Evolutionary conservation across 23 tunicate genomes (phyloP).

Genomic region (Corella eumyota): DNA sequence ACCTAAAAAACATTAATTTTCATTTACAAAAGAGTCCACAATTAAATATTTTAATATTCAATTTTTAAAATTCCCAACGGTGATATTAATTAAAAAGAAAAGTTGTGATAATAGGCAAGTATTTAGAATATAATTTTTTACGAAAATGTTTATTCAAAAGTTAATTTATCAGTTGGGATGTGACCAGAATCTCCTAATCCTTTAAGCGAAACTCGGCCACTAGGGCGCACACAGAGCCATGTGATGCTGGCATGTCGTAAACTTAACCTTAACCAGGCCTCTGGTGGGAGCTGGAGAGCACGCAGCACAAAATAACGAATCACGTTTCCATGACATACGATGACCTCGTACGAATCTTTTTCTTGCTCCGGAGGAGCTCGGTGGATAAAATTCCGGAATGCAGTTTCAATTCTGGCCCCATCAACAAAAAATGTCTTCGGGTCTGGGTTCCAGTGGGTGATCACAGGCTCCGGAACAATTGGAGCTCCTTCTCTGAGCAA

Average conservation of each 20-base stretch:
- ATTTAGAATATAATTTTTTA: no score
- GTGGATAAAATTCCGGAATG: conserved; percentile 64
- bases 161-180: conserved; percentile 63
- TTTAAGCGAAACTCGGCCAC: conserved; percentile 54
- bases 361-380: conserved; percentile 61
- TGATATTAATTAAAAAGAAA: no score
- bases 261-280: conserved; percentile 79
- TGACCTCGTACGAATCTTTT: conserved; percentile 44
- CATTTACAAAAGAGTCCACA: no score
- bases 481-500: conserved; percentile 89
- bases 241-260: conserved; percentile 84
- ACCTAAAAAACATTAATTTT: no score
- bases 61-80: no score
- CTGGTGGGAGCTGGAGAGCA: conserved; percentile 82
- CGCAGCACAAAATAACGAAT: conserved; percentile 84
- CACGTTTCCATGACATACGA: conserved; percentile 95
- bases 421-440: conserved; percentile 54
- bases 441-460: conserved; percentile 19
- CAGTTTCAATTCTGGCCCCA: conserved; percentile 82
- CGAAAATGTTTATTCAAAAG: conserved; percentile 66
- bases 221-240: conserved; percentile 44
- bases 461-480: conserved; percentile 56
- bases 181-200: conserved; percentile 83
- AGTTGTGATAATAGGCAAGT: no score
- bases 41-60: no score